Evolutionary conservation across 2,797 vertebrate genomes (phyloP).

Genomic region (Dryobates pubescens): DNA sequence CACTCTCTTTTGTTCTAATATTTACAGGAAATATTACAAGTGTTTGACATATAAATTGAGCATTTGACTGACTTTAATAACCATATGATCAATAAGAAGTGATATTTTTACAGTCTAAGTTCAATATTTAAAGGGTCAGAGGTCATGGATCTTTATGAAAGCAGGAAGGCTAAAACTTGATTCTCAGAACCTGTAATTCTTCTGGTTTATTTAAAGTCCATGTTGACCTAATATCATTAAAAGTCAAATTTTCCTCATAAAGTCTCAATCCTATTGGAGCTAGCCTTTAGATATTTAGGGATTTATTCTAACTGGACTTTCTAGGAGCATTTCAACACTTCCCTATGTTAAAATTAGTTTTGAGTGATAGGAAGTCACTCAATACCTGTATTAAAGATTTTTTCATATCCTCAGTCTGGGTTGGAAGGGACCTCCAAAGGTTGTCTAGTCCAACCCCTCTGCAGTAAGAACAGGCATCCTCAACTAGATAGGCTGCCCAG

Average conservation of each 20-base stretch:
- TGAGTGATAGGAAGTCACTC: background rate
- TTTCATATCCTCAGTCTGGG: background rate
- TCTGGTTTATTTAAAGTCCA: slow-evolving; percentile 26
- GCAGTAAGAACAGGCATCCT: too few species aligned
- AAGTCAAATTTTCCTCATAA: slow-evolving; percentile 49
- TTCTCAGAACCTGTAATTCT: slow-evolving; percentile 76
- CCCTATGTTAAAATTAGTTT: background rate
- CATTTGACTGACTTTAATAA: slow-evolving; percentile 98
- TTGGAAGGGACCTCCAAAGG: too few species aligned
- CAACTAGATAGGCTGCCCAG: too few species aligned
- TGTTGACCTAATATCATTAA: slow-evolving; percentile 40
- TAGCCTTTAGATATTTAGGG: background rate
- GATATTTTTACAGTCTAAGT: slow-evolving; percentile 96
- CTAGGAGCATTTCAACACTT: background rate
- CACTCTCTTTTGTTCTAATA: slow-evolving; percentile 72
- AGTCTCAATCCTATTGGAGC: background rate
- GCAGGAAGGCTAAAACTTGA: slow-evolving; percentile 88
- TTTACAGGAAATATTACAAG: slow-evolving; percentile 87
- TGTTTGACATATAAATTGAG: slow-evolving; percentile 96
- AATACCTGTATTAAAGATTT: background rate
- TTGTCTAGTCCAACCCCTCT: too few species aligned
- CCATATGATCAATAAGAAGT: slow-evolving; percentile 97
- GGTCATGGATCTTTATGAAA: slow-evolving; percentile 89
- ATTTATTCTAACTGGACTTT: background rate
- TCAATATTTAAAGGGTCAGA: slow-evolving; percentile 92